Evolutionary conservation across 1,140 invertebrate genomes (phyloP).

Genomic region (Brachionus koreanus): DNA sequence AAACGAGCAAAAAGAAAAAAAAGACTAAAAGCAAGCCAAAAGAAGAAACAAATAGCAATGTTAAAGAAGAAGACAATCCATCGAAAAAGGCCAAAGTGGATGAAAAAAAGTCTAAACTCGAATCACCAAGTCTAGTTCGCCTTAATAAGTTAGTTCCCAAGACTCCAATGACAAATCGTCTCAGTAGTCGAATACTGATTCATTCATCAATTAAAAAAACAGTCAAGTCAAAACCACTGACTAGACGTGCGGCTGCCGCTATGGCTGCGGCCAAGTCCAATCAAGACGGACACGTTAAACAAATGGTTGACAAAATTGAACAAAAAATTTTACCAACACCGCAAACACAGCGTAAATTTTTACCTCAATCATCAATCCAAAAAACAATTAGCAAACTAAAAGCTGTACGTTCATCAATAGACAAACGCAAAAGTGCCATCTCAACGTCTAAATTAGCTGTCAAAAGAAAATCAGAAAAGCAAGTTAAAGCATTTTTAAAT

Average conservation of each 20-base stretch:
- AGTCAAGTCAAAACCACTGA: background rate
- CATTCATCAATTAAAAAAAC: background rate
- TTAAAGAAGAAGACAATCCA: background rate
- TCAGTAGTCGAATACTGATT: background rate
- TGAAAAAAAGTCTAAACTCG: background rate
- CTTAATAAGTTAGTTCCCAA: background rate
- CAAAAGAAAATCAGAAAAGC: constrained; percentile 15
- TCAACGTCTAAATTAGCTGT: background rate
- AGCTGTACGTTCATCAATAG: background rate
- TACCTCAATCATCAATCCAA: background rate
- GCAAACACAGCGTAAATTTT: background rate
- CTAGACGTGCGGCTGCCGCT: background rate
- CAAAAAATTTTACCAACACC: background rate
- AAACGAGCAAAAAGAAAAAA: background rate
- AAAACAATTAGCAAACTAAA: background rate
- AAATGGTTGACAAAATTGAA: background rate
- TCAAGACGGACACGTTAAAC: constrained; percentile 3
- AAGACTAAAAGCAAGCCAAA: background rate
- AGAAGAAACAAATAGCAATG: background rate
- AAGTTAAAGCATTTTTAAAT: constrained; percentile 12
- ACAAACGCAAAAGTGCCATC: background rate
- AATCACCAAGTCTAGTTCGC: background rate
- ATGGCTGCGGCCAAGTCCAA: background rate
- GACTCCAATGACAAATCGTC: constrained; percentile 4
- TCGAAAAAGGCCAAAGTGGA: background rate